Conservation (phyloP, 2,888 invertebrate genomes). For the Drosophila hawaiiensis region DNA sequence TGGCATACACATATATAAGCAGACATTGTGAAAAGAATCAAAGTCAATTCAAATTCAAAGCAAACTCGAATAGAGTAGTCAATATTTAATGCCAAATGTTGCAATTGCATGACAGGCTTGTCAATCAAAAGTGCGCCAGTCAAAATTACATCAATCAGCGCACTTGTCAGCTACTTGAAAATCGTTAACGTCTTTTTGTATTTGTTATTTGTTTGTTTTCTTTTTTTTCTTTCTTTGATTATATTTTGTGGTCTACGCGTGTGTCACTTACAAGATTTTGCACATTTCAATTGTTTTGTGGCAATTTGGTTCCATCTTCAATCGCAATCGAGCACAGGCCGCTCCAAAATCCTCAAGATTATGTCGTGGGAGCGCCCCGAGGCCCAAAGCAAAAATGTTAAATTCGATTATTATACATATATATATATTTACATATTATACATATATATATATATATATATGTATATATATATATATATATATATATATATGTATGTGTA, state of each 20-base stretch:
- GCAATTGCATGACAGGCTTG: conserved; percentile 42
- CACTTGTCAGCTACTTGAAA: conserved; percentile 39
- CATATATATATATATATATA: not conserved
- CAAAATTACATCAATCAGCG: conserved; percentile 66
- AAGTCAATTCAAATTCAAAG: not conserved
- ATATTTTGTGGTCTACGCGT: not conserved
- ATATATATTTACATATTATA: not conserved
- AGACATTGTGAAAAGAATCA: not conserved
- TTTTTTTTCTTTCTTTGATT: not conserved
- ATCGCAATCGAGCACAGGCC: conserved; percentile 45
- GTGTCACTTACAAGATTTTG: conserved; percentile 29
- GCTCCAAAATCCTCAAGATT: conserved; percentile 42
- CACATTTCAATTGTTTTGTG: conserved; percentile 46
- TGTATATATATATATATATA: not conserved
- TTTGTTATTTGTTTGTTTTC: conserved; percentile 8
- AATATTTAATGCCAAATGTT: conserved; percentile 51
- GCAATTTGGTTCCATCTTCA: conserved; percentile 59
- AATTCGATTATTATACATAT: conserved; percentile 3
- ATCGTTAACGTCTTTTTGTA: conserved; percentile 22
- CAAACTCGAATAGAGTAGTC: conserved; percentile 18
- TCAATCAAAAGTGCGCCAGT: conserved; percentile 54
- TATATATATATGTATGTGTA: not conserved
- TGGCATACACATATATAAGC: not conserved
- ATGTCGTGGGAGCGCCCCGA: conserved; percentile 66
- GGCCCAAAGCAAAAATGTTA: conserved; percentile 40